A percentile compares a stretch with the other conserved stretches of the same genome.
Evolutionary conservation across 2,888 invertebrate species (phyloP).

Genomic region (Ditylenchus weischeri): DNA sequence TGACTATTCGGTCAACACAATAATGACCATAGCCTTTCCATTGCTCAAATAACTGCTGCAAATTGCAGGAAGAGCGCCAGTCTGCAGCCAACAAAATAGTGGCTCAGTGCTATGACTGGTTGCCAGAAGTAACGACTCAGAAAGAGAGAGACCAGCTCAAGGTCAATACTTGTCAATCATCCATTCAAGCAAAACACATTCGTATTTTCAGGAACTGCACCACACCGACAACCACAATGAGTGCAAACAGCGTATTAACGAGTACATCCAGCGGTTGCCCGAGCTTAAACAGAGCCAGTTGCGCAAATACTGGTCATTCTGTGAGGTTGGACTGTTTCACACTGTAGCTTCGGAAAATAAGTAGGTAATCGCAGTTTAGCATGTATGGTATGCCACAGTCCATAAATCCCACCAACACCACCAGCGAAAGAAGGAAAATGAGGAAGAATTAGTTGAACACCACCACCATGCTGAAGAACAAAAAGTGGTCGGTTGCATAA

Average conservation of each 20-base stretch:
- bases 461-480: conserved; percentile 12
- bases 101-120: conserved; percentile 24
- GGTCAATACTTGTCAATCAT: too few species aligned
- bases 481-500: too few species aligned
- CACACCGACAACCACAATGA: conserved; percentile 25
- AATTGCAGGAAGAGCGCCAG: conserved; percentile 6
- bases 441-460: conserved; percentile 6
- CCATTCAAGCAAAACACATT: too few species aligned
- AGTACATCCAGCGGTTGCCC: conserved; percentile 36
- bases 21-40: too few species aligned
- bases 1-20: too few species aligned
- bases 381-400: conserved; percentile 28
- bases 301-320: conserved; percentile 44
- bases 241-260: conserved; percentile 34
- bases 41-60: background rate
- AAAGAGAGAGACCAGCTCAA: conserved; percentile 41
- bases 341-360: too few species aligned
- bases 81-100: conserved; percentile 22
- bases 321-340: conserved; percentile 15
- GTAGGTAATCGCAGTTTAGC: background rate
- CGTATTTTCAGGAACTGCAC: conserved; percentile 19
- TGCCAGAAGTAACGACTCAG: conserved; percentile 37
- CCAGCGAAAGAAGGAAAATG: background rate
- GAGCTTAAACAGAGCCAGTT: conserved; percentile 36
- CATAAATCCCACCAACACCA: conserved; percentile 6